phyloP scores from a whole-genome alignment of 1,140 invertebrate species.

The Coelopa frigida region DNA sequence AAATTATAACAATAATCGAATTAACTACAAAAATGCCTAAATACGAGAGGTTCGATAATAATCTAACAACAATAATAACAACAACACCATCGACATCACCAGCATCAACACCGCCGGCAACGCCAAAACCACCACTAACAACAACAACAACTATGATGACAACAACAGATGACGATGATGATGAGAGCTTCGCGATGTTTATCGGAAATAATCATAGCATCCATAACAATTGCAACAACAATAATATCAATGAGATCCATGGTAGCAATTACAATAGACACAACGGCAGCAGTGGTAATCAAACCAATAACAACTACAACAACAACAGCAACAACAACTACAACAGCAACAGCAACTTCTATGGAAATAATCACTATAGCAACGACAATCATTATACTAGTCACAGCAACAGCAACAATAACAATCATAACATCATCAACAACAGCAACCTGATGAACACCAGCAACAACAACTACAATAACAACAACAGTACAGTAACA shows the following conservation, averaged over 20 bases:
- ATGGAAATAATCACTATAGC: background rate
- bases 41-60: no score
- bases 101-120: no score
- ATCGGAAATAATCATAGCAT: no score
- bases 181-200: no score
- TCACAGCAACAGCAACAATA: background rate
- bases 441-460: background rate
- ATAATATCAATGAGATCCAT: background rate
- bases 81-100: no score
- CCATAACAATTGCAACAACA: background rate
- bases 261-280: background rate
- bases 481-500: slow-evolving; percentile 2
- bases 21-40: no score
- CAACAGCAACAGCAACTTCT: background rate
- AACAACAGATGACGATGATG: no score
- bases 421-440: background rate
- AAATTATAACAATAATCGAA: no score
- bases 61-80: no score
- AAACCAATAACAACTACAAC: background rate
- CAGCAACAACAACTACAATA: slow-evolving; percentile 7
- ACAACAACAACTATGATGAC: no score
- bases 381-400: background rate
- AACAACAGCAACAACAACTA: background rate
- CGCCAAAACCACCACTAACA: no score
- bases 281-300: background rate